Evolutionary conservation across 2,113 vertebrate genomes (phyloP).

Genomic region (Vombatus ursinus): DNA sequence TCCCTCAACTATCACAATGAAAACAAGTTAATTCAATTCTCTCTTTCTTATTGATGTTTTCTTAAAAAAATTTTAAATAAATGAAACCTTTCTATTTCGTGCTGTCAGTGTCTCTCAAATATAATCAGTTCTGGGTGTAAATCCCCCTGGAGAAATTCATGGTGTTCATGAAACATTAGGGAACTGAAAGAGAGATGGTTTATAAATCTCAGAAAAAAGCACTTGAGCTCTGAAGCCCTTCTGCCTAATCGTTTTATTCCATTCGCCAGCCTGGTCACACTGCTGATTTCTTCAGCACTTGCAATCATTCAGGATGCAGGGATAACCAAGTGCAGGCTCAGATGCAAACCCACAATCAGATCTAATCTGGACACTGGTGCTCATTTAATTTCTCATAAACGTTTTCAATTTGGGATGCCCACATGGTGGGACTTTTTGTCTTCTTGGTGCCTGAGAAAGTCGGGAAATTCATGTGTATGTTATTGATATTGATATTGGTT

Average conservation of each 20-base stretch:
- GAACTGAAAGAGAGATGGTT: constrained; percentile 73
- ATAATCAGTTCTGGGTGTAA: constrained; percentile 69
- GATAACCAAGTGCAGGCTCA: constrained; percentile 64
- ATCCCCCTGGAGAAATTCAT: constrained; percentile 76
- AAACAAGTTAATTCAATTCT: constrained; percentile 4
- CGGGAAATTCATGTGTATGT: constrained; percentile 6
- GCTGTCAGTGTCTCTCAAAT: constrained; percentile 60
- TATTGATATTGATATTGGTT: not conserved
- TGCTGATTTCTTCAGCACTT: constrained; percentile 71
- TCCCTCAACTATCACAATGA: not conserved
- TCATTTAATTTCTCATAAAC: constrained; percentile 77
- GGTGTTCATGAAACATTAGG: constrained; percentile 79
- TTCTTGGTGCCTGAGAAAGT: constrained; percentile 66
- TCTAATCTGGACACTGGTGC: constrained; percentile 44
- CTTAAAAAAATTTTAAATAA: constrained; percentile 53
- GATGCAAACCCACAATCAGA: constrained; percentile 75
- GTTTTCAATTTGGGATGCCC: constrained; percentile 71
- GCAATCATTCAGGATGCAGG: constrained; percentile 66
- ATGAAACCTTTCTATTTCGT: constrained; percentile 68
- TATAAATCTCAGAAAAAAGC: constrained; percentile 76
- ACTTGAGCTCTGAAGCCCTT: constrained; percentile 57
- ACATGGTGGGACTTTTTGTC: constrained; percentile 69
- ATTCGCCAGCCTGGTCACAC: constrained; percentile 62
- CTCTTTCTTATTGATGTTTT: not conserved
- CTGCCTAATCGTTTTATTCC: constrained; percentile 75